Conservation (phyloP, 2,797 vertebrate genomes). For the Tangara arthus region DNA sequence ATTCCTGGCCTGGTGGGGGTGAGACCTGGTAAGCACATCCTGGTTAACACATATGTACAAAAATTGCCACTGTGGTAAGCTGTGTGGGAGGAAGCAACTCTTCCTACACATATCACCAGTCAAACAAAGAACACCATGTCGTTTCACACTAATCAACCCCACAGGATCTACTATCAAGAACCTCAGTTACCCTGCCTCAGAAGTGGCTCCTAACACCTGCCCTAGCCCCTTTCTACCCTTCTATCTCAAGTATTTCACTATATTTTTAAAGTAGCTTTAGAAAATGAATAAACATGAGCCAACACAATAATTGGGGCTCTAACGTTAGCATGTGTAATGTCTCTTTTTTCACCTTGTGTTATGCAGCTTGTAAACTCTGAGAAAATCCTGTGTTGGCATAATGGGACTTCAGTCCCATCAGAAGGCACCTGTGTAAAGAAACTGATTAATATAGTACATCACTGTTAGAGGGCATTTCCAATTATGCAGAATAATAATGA, state of each 20-base stretch:
- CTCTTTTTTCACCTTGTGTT: background rate
- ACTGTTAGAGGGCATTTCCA: background rate
- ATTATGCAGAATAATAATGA: constrained; percentile 10
- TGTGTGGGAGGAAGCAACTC: background rate
- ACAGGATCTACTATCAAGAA: background rate
- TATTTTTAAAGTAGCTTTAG: background rate
- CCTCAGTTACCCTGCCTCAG: background rate
- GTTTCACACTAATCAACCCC: background rate
- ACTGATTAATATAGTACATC: background rate
- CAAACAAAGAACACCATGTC: background rate
- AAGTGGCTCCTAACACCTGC: rapidly evolving
- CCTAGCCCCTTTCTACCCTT: background rate
- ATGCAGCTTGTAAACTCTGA: background rate
- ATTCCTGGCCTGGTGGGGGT: background rate
- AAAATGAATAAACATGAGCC: background rate
- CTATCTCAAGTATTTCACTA: background rate
- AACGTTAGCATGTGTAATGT: background rate
- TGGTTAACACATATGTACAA: background rate
- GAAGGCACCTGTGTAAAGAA: background rate
- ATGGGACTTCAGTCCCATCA: background rate
- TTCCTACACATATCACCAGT: background rate
- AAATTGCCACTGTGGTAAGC: background rate
- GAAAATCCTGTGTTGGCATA: background rate
- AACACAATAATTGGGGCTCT: background rate
- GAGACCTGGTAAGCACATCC: background rate